These are phyloP conservation scores for Drosophila prosaltans DNA, from an alignment of 1,140 invertebrate genomes.

Conservation along the genomic window DNA sequence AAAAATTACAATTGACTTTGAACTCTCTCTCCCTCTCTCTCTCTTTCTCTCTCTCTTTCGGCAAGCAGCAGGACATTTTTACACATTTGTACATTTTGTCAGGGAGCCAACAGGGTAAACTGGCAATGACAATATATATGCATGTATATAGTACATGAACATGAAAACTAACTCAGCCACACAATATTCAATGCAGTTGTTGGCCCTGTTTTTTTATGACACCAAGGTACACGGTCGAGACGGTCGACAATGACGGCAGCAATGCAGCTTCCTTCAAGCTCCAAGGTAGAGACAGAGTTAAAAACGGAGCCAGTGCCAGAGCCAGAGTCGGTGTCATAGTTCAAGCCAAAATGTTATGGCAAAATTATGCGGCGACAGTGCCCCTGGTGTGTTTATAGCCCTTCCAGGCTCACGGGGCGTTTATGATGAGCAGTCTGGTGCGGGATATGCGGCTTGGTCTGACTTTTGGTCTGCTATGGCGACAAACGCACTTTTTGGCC, in stretches of 20 bases:
- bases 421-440: conserved; percentile 45
- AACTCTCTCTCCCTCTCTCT: conserved; percentile 38
- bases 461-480: conserved; percentile 36
- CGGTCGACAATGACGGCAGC: conserved; percentile 41
- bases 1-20: conserved; percentile 79
- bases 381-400: conserved; percentile 78
- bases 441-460: conserved; percentile 32
- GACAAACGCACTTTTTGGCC: conserved; percentile 63
- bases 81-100: conserved; percentile 65
- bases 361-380: conserved; percentile 73
- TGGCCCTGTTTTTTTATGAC: conserved; percentile 70
- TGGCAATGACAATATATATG: conserved; percentile 22
- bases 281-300: conserved; percentile 55
- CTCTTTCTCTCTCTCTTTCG: background rate
- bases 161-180: conserved; percentile 68
- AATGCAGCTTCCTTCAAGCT: conserved; percentile 50
- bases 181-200: conserved; percentile 36
- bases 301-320: background rate
- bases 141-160: conserved; percentile 15
- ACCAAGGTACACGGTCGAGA: conserved; percentile 69
- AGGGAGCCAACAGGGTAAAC: conserved; percentile 62
- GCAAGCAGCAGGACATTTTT: conserved; percentile 68
- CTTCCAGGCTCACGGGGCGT: conserved; percentile 46
- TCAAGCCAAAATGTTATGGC: conserved; percentile 73
- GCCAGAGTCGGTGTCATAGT: conserved; percentile 10